A percentile compares a stretch with the other conserved stretches of the same genome.
These are phyloP conservation scores for western clawed frog (Xenopus tropicalis) DNA, from an alignment of 2,113 vertebrate genomes.

Conservation along the genomic window DNA sequence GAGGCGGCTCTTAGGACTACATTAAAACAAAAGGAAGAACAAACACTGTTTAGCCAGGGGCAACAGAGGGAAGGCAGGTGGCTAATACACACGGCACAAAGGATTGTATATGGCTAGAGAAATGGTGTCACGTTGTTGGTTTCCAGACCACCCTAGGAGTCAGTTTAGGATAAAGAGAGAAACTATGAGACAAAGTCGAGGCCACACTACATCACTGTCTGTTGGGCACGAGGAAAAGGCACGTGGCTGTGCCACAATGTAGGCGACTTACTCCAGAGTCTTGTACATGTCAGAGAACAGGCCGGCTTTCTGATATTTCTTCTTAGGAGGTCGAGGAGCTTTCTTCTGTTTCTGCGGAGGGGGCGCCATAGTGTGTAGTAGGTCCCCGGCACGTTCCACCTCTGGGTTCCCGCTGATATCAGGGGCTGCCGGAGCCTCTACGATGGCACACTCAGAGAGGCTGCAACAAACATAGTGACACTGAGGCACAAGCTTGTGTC, in stretches of 20 bases:
- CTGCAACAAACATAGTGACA: conserved; percentile 57
- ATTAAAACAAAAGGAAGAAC: conserved; percentile 10
- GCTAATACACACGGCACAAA: too few species aligned
- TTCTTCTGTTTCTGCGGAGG: conserved; percentile 75
- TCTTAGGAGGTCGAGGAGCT: conserved; percentile 75
- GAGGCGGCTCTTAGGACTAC: conserved; percentile 79
- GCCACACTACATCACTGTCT: too few species aligned
- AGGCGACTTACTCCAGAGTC: conserved; percentile 88
- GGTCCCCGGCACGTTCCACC: conserved; percentile 49
- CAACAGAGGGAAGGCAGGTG: too few species aligned
- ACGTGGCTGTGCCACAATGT: too few species aligned
- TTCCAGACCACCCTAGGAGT: too few species aligned
- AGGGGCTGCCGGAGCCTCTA: conserved; percentile 59
- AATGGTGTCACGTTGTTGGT: too few species aligned
- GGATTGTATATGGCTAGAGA: too few species aligned
- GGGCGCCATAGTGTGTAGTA: conserved; percentile 57
- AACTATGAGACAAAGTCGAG: too few species aligned
- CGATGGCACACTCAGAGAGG: conserved; percentile 62
- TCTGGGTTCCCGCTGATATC: conserved; percentile 57
- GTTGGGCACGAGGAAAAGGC: too few species aligned
- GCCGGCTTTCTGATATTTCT: conserved; percentile 92
- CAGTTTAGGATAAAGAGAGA: too few species aligned
- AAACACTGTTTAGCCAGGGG: neutral
- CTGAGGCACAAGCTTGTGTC: too few species aligned
- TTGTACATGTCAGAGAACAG: conserved; percentile 97